phyloP scores from a whole-genome alignment of 1,140 invertebrate species.

The Phymorhynchus buccinoides region DNA sequence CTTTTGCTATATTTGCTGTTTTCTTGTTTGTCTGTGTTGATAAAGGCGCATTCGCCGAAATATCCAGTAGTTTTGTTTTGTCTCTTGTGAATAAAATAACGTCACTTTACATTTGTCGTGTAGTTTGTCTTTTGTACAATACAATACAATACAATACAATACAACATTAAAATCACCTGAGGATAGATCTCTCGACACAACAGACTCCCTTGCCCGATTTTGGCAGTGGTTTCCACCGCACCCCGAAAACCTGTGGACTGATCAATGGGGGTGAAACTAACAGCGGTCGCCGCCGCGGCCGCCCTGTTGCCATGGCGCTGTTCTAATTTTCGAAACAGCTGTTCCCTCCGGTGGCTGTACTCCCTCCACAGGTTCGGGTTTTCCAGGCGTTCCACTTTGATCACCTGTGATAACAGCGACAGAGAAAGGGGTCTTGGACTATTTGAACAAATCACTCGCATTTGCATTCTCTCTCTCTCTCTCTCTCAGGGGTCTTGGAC shows the following conservation, averaged over 20 bases:
- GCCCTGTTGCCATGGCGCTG: constrained; percentile 32
- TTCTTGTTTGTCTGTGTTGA: no score
- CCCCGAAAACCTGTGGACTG: constrained; percentile 39
- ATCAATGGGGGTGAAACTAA: constrained; percentile 28
- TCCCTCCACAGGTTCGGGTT: constrained; percentile 55
- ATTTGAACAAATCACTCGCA: no score
- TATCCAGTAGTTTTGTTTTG: no score
- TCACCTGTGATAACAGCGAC: constrained; percentile 41
- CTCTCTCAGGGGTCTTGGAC: no score
- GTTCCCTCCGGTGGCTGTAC: constrained; percentile 53
- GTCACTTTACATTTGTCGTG: no score
- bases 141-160: not conserved
- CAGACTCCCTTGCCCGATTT: not conserved
- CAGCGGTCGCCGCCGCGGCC: constrained; percentile 28
- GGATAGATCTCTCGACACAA: constrained; percentile 30
- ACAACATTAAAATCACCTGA: not conserved
- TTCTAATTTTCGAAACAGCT: constrained; percentile 39
- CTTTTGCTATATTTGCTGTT: no score
- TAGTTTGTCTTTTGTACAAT: not conserved
- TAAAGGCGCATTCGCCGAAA: no score
- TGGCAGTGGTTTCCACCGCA: constrained; percentile 42
- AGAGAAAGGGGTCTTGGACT: no score
- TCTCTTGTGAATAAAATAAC: no score
- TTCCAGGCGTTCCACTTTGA: constrained; percentile 56
- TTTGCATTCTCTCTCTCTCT: no score